Base-by-base conservation (phyloP, 2,113 vertebrate species). In the Triplophysa rosa region DNA sequence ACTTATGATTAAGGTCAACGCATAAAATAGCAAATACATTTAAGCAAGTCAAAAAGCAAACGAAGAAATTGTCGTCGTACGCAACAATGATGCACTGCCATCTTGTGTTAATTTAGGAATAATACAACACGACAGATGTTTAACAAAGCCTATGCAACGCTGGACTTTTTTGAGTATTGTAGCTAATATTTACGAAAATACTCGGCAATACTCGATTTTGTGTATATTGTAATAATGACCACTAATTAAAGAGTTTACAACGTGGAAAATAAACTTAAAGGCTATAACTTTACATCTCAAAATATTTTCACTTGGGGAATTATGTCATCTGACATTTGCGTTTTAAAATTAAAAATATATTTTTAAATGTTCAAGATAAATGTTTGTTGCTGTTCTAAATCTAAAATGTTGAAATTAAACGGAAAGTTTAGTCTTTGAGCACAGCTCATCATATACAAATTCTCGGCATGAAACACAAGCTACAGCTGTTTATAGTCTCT, bases 81-180 rank as follows among this genome's bases (percentile, higher is more conserved):
- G 16, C 16, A 13, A 75, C 67, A 83, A 64, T 63, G 6, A 47
- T 19, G 81, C 26, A 61, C 80, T 85, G 86, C 87, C 90, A 80
- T 84, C 42, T 37, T 65, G 85, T 84, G 89, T 79, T 59, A n/a
- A 66, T 0, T 37, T 37, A 4, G n/a, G 17, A 19, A 23, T 23
- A 87, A 83, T 79, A 81, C 90, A 88, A 23, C 26, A 1, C 54
- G 23, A 42, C 4, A 62, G 14, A 14, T 37, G 33, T 12, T n/a
- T 13, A 47, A 26, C 23, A 13, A n/a, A 56, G 16, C 42, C 45
- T 45, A 45, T 23, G 40, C 4, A 67, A 47, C 33, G 33, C 6
- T 7, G 33, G 33, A 7, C 29, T 29, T 29, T 29, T 7, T 37
- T 37, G 33, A 37, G 3, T 3, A 29, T 29, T 29, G 29, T 29